A percentile compares a stretch with the other conserved stretches of the same genome.
phyloP scores from a whole-genome alignment of 1,140 invertebrate genomes.

The Diorhabda elongata region DNA sequence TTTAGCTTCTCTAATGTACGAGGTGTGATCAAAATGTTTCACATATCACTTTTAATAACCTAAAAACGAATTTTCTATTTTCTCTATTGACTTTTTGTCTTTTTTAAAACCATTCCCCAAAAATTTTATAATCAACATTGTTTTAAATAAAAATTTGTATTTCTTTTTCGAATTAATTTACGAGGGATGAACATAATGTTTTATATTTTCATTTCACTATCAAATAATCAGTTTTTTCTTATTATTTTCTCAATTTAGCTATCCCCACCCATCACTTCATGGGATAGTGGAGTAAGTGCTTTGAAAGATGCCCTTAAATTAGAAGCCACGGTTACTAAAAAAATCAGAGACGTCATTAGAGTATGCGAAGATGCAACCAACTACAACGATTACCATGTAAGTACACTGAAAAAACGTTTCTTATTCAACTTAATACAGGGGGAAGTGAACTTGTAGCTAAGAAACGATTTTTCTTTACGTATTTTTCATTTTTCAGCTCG shows the following conservation, averaged over 20 bases:
- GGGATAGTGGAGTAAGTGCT: conserved; percentile 62
- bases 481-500: conserved; percentile 54
- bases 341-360: conserved; percentile 65
- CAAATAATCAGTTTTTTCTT: too few species aligned
- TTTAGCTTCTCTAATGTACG: too few species aligned
- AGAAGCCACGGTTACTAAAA: conserved; percentile 72
- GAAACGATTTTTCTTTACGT: too few species aligned
- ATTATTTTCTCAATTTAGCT: conserved; percentile 26
- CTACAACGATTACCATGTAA: conserved; percentile 77
- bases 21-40: too few species aligned
- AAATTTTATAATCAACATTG: not conserved
- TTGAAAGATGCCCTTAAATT: conserved; percentile 70
- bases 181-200: not conserved
- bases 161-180: not conserved
- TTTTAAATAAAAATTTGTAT: not conserved
- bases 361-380: conserved; percentile 58
- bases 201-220: not conserved
- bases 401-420: not conserved
- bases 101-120: too few species aligned
- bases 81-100: too few species aligned
- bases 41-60: too few species aligned
- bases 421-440: too few species aligned
- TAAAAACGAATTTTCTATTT: too few species aligned
- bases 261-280: conserved; percentile 47
- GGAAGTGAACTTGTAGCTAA: too few species aligned